A percentile compares a stretch with the other conserved stretches of the same genome.
Conservation (phyloP, 64 coral and sea anemone species). For the Porites australiensis region DNA sequence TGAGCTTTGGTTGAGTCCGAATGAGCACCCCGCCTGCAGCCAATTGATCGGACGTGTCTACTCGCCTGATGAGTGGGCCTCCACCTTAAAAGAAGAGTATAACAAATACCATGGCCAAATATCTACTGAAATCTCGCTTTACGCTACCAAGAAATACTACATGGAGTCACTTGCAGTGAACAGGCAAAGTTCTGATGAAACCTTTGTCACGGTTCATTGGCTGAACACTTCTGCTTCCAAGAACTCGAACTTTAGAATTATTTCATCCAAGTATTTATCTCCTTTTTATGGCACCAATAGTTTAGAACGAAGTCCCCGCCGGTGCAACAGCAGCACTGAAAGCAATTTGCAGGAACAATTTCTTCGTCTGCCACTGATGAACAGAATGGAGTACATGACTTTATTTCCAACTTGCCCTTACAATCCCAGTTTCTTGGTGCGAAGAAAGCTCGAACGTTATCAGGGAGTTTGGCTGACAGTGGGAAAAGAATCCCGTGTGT, state of each 20-base stretch:
- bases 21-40: slow-evolving; percentile 70
- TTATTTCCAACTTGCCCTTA: not conserved
- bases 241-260: not conserved
- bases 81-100: slow-evolving; percentile 65
- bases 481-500: not conserved
- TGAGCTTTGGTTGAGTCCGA: slow-evolving; percentile 85
- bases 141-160: slow-evolving; percentile 77
- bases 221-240: too few species aligned
- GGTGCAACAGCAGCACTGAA: not conserved
- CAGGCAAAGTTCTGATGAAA: not conserved
- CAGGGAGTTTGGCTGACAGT: not conserved
- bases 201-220: not conserved
- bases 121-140: slow-evolving; percentile 70
- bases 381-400: not conserved
- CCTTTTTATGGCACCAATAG: not conserved
- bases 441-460: not conserved
- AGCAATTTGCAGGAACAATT: not conserved
- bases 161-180: slow-evolving; percentile 41
- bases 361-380: not conserved
- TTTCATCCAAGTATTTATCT: not conserved
- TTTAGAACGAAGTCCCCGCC: not conserved
- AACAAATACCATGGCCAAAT: slow-evolving; percentile 84
- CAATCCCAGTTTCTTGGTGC: slow-evolving; percentile 1
- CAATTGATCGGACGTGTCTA: slow-evolving; percentile 73
- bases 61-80: slow-evolving; percentile 48